Base-by-base conservation (phyloP, 2,113 vertebrate genomes). In the Forbesichthys papilliferus region DNA sequence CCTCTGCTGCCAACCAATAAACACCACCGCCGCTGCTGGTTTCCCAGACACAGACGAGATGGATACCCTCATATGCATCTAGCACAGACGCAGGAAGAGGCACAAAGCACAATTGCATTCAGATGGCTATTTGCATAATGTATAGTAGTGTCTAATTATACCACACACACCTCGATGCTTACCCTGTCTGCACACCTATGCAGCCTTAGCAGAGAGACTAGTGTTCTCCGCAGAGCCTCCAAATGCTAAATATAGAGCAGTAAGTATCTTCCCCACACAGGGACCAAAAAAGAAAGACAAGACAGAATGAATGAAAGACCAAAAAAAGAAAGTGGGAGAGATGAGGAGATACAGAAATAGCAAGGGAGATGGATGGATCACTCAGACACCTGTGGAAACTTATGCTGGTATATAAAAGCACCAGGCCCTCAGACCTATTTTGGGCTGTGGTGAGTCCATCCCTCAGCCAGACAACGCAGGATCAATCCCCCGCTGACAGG, bases 21-120 rank as follows among this genome's bases (percentile, higher is more conserved):
- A 67, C 67, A 62, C 60, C 68, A 52, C 48, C 1, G 4, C 51
- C 48, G n/a, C 13, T 68, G 58, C 49, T 46, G 66, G 54, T 58
- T 59, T 48, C 67, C 48, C 48, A 65, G 16, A n/a, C 12, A 48
- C 20, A 61, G 60, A 48, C 69, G 16, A 59, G 54, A 53, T 11
- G 5, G 12, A 48, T 57, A 64, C 47, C 27, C 27, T 11, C 36
- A 42, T 6, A 42, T 42, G 36, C 36, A 42, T 42, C 5, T 8
- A 42, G 36, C 9, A 48, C 16, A 42, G 56, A 54, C 20, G 42
- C 66, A 46, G 13, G 56, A 18, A 48, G 36, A 16, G 16, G 14
- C 27, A 9, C n/a, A 58, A 5, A 16, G 42, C 59, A 16, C 12
- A 16, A 10, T 10, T 49, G 52, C 20, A 42, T 42, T 42, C 7